Base-by-base conservation (phyloP, 2,888 invertebrate genomes). In the Tridacna crocea region DNA sequence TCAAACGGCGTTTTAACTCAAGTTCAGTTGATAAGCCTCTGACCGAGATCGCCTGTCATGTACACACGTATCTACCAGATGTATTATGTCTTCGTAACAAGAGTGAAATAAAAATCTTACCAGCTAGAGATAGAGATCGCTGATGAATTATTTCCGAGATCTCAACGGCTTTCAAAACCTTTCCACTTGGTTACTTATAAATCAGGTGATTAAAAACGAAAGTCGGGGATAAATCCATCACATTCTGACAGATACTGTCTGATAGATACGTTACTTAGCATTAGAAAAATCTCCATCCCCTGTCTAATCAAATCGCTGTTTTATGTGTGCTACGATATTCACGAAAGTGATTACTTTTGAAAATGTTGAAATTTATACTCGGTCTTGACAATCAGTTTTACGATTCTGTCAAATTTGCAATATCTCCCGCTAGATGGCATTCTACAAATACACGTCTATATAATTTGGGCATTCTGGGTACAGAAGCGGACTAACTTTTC, bases 141-240 rank as follows among this genome's bases (percentile, higher is more conserved):
- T 58, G 58, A 51, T 55, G 65, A 74, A 73, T 55, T 55, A 68
- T 51, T 66, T 79, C 68, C 63, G 63, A 75, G 75, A 83, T 83
- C 78, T 78, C 70, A 58, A 51, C 75, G 75, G 74, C 77, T 70
- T 76, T 84, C 84, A 81, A 84, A 84, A 76, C 61, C 76, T 84
- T 84, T 81, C 81, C 84, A 84, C 81, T 77, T 79, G 81, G 79
- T n/a, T 84, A 72, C 84, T 51, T 81, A 81, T 84, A 84, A 84
- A 81, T 84, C 84, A 84, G 81, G 79, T 79, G 84, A 84, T 84
- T 84, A 84, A 84, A 84, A 81, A 72, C 65, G 84, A 84, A 84
- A 84, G 84, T 84, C 65, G 74, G 48, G 74, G 79, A 81, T 81
- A 84, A 77, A 84, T 84, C 84, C 77, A 84, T 84, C 84, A 82